Evolutionary conservation across 2,797 vertebrate genomes (phyloP).

Genomic region (Xenops minutus): DNA sequence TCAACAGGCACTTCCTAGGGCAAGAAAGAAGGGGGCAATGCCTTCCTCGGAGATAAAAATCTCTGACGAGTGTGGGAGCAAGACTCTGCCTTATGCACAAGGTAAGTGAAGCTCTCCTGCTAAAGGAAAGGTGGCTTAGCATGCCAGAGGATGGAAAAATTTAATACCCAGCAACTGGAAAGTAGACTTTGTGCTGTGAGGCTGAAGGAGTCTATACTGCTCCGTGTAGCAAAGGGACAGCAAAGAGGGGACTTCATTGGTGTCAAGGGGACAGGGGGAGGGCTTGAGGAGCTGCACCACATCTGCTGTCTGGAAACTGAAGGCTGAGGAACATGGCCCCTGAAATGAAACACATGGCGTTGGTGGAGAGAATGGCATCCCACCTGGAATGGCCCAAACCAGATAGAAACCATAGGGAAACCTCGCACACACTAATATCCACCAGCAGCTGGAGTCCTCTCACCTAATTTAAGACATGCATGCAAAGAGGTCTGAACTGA

Average conservation of each 20-base stretch:
- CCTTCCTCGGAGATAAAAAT: neutral
- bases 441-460: neutral
- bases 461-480: accelerated
- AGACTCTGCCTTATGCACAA: neutral
- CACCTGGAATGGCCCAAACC: neutral
- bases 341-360: accelerated
- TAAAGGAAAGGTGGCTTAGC: neutral
- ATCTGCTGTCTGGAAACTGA: neutral
- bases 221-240: neutral
- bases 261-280: neutral
- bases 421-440: accelerated
- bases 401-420: neutral
- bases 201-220: neutral
- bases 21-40: neutral
- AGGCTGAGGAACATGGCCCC: neutral
- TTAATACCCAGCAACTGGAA: neutral
- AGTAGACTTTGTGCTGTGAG: neutral
- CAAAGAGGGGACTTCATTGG: neutral
- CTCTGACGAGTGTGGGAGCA: accelerated
- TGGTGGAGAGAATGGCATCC: neutral
- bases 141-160: accelerated
- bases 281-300: neutral
- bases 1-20: neutral
- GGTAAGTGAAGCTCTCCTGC: neutral
- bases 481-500: neutral